Base-by-base conservation (phyloP, 2,888 invertebrate species). In the Xylota sylvarum region DNA sequence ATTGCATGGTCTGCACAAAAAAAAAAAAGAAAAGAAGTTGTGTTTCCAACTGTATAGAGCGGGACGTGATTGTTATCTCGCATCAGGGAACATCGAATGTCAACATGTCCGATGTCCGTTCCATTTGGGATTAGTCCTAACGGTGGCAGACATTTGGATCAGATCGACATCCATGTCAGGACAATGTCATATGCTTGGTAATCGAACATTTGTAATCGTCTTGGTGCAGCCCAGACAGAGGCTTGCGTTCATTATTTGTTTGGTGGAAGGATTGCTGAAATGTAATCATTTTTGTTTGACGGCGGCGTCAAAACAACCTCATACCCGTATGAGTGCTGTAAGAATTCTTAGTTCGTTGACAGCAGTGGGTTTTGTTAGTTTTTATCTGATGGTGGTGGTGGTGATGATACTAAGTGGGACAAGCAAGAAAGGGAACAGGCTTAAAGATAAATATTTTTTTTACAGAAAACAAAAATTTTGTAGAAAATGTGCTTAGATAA, bases 51-150 rank as follows among this genome's bases (percentile, higher is more conserved):
- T 32, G 19, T 14, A 50, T 1, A 23, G 37, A 60, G 27, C 56
- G 43, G 48, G 55, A 69, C 43, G 43, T 27, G 56, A 77, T 60
- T 67, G 67, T 67, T 72, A 55, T 70, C 55, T 14, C 27, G 46
- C 40, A 55, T 72, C 78, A 43, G 30, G 72, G 46, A 73, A 83
- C 65, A 83, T 72, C 65, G 56, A 83, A 78, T 60, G 67, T 78
- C 69, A 79, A 69, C 64, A 65, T 62, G 56, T 70, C 77, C 48
- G 52, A 27, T 56, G 40, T 46, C 52, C 17, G 62, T 46, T 46
- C 40, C 23, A 64, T 55, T 64, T 79, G 56, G 43, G 19, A 72
- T 64, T 72, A 79, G 48, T 64, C 70, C 79, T 27, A 50, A 62
- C 55, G 46, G 37, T 37, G 58, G 32, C 35, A 58, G 17, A 30